These are phyloP conservation scores for Pangasianodon gigas DNA, from an alignment of 2,113 vertebrate genomes.

Conservation along the genomic window DNA sequence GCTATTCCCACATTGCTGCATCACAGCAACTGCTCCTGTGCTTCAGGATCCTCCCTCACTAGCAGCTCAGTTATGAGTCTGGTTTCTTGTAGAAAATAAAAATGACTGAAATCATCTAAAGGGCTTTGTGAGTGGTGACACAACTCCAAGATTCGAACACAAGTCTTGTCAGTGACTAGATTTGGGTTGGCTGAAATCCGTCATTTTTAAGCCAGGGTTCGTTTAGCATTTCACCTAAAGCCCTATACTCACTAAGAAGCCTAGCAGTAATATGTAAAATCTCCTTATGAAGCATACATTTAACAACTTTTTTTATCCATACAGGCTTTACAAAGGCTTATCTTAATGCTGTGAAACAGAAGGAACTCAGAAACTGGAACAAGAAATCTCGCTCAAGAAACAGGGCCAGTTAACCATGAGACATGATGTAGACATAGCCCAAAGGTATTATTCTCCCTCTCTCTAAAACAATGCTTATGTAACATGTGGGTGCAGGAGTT, in stretches of 20 bases:
- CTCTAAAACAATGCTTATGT: background rate
- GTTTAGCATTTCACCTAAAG: background rate
- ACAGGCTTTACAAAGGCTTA: background rate
- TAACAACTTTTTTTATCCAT: background rate
- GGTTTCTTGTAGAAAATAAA: background rate
- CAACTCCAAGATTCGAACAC: background rate
- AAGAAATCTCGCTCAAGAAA: background rate
- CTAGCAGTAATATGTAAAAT: background rate
- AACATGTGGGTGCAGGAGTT: slow-evolving; percentile 9
- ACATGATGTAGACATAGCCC: background rate
- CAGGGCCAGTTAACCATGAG: background rate
- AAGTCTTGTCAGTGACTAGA: background rate
- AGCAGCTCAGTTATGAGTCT: background rate
- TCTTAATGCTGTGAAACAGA: background rate
- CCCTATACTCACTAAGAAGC: background rate
- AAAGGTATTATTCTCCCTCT: background rate
- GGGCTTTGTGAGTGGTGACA: background rate
- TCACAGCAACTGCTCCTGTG: background rate
- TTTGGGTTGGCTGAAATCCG: background rate
- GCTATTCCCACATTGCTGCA: background rate
- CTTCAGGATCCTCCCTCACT: background rate
- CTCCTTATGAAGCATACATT: background rate
- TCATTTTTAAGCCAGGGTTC: background rate
- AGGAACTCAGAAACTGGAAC: background rate
- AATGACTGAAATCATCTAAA: background rate